These are phyloP conservation scores for Hemitrygon akajei DNA, from an alignment of 2,797 vertebrate genomes.

Conservation along the genomic window DNA sequence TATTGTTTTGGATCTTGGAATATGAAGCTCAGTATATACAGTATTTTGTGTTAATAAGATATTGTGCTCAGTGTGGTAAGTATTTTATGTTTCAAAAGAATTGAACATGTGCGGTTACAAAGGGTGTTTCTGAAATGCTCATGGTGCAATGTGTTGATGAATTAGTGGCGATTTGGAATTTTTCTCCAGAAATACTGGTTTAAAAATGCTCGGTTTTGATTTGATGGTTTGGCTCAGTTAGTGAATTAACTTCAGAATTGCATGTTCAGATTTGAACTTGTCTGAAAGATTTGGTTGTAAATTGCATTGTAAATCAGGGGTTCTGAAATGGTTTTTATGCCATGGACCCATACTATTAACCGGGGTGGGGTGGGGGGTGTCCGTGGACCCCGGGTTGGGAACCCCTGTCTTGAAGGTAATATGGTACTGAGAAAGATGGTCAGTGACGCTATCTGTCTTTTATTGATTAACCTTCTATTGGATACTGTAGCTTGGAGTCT, in stretches of 20 bases:
- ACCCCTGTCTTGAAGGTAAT: too few relatives aligned
- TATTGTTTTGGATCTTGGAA: not conserved
- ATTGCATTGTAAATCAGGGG: too few relatives aligned
- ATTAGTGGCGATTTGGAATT: not conserved
- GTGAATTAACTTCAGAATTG: not conserved
- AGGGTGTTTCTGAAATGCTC: not conserved
- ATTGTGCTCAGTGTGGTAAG: not conserved
- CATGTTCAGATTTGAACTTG: too few relatives aligned
- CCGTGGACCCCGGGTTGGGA: too few relatives aligned
- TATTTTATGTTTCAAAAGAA: not conserved
- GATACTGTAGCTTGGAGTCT: too few relatives aligned
- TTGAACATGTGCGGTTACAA: not conserved
- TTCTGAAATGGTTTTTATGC: too few relatives aligned
- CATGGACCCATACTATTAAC: too few relatives aligned
- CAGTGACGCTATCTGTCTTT: too few relatives aligned
- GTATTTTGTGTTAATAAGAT: not conserved
- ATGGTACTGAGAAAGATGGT: too few relatives aligned
- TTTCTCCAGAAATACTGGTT: not conserved
- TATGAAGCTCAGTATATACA: not conserved
- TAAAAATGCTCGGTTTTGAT: not conserved
- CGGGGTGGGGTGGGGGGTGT: too few relatives aligned
- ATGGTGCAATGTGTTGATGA: not conserved
- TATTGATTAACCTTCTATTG: too few relatives aligned
- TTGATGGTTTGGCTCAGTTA: not conserved
- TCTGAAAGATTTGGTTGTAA: too few relatives aligned